phyloP scores from a whole-genome alignment of 2,113 vertebrate genomes.

The Proteles cristata region DNA sequence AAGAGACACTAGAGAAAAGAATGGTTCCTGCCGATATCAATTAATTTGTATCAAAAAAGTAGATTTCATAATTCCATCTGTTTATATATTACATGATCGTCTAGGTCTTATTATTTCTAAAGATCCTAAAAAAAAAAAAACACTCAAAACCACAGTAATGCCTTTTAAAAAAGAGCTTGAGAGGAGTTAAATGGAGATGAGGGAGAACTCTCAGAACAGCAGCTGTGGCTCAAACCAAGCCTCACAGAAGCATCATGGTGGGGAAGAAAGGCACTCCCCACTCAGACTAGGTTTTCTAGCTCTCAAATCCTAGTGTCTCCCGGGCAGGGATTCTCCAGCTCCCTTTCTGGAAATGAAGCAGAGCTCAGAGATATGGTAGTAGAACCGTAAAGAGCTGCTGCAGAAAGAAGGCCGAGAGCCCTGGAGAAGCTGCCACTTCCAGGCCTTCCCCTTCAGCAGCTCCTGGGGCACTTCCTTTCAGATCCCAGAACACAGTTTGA shows the following conservation, averaged over 20 bases:
- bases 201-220: not conserved
- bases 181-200: not conserved
- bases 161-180: conserved; percentile 56
- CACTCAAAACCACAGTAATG: conserved; percentile 65
- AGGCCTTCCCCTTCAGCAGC: not conserved
- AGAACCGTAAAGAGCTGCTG: not conserved
- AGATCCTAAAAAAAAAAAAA: not conserved
- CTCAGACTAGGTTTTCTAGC: not conserved
- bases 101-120: conserved; percentile 74
- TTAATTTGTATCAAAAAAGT: not conserved
- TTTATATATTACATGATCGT: conserved; percentile 66
- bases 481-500: not conserved
- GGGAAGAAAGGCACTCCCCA: conserved; percentile 15
- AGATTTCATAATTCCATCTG: conserved; percentile 29
- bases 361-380: not conserved
- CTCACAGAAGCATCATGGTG: conserved; percentile 45
- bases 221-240: not conserved
- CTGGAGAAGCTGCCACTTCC: not conserved
- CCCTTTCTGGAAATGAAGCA: not conserved
- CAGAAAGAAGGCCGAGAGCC: not conserved
- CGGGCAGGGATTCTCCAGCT: not conserved
- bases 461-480: not conserved
- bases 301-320: not conserved
- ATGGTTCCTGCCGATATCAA: not conserved
- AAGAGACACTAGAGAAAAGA: not conserved